Conservation (phyloP, 2,888 invertebrate genomes). For the Clusia tigrina region DNA sequence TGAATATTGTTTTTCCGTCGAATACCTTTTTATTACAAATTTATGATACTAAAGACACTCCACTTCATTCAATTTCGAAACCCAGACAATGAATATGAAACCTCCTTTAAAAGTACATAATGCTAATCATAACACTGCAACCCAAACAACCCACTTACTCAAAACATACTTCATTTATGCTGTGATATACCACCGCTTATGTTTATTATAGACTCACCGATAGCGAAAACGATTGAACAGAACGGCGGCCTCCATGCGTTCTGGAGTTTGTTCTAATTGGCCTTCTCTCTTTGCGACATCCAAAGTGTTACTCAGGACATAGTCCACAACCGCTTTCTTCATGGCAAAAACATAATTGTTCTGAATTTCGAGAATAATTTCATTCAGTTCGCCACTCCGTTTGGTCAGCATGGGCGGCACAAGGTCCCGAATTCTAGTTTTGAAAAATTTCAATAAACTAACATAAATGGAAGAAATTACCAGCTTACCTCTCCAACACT, state of each 20-base stretch:
- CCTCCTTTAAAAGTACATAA: too few relatives aligned
- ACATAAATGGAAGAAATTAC: not conserved
- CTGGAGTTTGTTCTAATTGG: conserved; percentile 44
- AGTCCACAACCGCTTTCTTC: conserved; percentile 92
- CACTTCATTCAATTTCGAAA: too few relatives aligned
- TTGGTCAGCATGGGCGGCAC: conserved; percentile 72
- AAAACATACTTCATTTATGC: too few relatives aligned
- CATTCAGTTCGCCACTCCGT: conserved; percentile 69
- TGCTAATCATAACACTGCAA: too few relatives aligned
- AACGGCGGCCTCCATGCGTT: conserved; percentile 68
- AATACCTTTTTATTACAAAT: too few relatives aligned
- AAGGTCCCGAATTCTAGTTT: conserved; percentile 70
- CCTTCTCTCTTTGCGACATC: conserved; percentile 39
- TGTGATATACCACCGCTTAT: too few relatives aligned
- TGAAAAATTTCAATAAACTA: conserved; percentile 10
- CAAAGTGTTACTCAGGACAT: conserved; percentile 82
- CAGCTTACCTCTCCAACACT: conserved; percentile 71
- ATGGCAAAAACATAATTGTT: conserved; percentile 87
- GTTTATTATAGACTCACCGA: conserved; percentile 55
- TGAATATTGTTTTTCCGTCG: too few relatives aligned
- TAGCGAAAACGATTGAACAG: conserved; percentile 76
- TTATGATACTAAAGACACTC: too few relatives aligned
- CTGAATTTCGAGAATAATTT: conserved; percentile 79
- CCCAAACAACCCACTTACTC: too few relatives aligned
- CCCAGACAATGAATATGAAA: too few relatives aligned